These are phyloP conservation scores for Danio rerio DNA, from an alignment of 2,113 vertebrate genomes.

Conservation along the genomic window DNA sequence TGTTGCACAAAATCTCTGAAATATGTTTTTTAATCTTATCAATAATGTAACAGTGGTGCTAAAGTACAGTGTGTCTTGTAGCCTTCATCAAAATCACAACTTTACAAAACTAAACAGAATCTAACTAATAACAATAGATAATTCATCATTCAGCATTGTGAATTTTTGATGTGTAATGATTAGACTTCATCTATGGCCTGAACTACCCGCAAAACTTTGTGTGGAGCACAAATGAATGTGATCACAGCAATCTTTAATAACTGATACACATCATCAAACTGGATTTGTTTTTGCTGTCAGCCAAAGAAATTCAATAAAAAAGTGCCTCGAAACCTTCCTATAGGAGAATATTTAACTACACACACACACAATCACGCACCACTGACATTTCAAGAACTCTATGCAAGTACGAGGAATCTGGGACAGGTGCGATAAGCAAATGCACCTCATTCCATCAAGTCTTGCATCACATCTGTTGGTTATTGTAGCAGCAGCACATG, in stretches of 20 bases:
- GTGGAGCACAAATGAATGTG: background rate
- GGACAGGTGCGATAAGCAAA: conserved; percentile 21
- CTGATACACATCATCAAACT: background rate
- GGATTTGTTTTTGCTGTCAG: background rate
- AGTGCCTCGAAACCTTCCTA: background rate
- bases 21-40: conserved; percentile 18
- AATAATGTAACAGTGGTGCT: background rate
- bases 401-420: background rate
- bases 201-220: background rate
- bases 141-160: background rate
- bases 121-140: background rate
- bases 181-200: background rate
- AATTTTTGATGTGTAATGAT: background rate
- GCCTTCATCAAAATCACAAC: background rate
- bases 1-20: no score
- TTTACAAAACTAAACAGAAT: background rate
- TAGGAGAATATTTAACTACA: background rate
- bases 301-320: background rate
- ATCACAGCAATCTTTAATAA: background rate
- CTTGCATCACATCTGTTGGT: background rate
- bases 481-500: background rate
- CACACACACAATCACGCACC: background rate
- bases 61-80: background rate
- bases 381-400: conserved; percentile 34
- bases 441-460: background rate